Percentiles rank a stretch among this genome's conserved stretches.
Conservation (phyloP, 2,888 invertebrate species). For the Orthosia cruda region DNA sequence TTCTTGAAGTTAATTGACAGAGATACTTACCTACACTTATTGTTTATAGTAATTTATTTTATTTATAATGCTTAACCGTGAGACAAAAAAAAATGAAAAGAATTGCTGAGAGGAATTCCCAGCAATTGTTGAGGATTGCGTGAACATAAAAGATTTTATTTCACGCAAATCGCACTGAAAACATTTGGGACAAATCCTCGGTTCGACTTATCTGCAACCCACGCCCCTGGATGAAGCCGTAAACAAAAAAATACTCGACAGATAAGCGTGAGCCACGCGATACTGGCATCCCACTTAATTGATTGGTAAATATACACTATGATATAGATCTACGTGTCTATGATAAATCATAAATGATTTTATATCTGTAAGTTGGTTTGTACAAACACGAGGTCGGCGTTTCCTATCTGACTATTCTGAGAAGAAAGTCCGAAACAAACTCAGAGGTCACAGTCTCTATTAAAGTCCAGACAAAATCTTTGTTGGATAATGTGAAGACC, state of each 20-base stretch:
- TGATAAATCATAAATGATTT: too few relatives aligned
- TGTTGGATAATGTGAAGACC: too few relatives aligned
- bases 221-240: slow-evolving; percentile 59
- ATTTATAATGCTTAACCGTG: slow-evolving; percentile 24
- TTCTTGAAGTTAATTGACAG: slow-evolving; percentile 47
- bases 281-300: slow-evolving; percentile 57
- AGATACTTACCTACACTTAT: slow-evolving; percentile 27
- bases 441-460: too few relatives aligned
- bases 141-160: slow-evolving; percentile 50
- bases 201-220: slow-evolving; percentile 59
- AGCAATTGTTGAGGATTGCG: slow-evolving; percentile 22
- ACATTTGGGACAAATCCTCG: slow-evolving; percentile 55
- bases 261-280: slow-evolving; percentile 68
- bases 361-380: too few relatives aligned
- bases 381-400: too few relatives aligned
- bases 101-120: slow-evolving; percentile 21
- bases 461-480: too few relatives aligned
- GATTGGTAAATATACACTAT: slow-evolving; percentile 54
- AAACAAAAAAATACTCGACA: slow-evolving; percentile 64
- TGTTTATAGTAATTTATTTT: slow-evolving; percentile 40
- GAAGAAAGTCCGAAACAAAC: too few relatives aligned
- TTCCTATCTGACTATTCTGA: too few relatives aligned
- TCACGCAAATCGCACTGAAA: slow-evolving; percentile 39
- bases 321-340: slow-evolving; percentile 21
- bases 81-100: slow-evolving; percentile 34